Evolutionary conservation across 2,113 vertebrate species (phyloP), one percentile per base, ranked within the genome.

Genomic region (Piprites chloris): DNA sequence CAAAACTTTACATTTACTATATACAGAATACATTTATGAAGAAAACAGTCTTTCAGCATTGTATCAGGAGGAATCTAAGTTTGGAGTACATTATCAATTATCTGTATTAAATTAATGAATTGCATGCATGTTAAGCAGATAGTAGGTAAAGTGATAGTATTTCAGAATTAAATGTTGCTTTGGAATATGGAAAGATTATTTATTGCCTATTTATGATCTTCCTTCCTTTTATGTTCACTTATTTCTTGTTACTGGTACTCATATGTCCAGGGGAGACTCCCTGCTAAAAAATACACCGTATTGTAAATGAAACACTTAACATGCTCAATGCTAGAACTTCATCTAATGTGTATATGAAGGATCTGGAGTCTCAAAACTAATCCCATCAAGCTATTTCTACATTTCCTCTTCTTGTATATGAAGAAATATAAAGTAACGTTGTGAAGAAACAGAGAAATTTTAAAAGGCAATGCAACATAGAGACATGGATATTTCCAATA

Each of bases 181-280:
- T 62, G 26, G 67, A 90, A 91, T 76, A 7, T 74, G 30, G 13
- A 87, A 87, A 90, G 46, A n/a, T 66, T 89, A 87, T 52, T 93
- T 89, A 68, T 71, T 59, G 24, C 19, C n/a, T 88, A 35, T 87
- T 82, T 90, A 39, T 87, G 41, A 73, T 76, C 50, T 85, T n/a
- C 21, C 52, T 67, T 94, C 33, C n/a, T 76, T 75, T 93, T 71
- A 93, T 71, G 67, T 77, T 94, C 74, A 71, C 91, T 94, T 91
- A 66, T 19, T 89, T 75, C 81, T 87, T 92, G 52, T 89, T 93
- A 50, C 78, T 55, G 27, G 49, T 65, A 53, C 11, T 91, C 50
- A 90, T 83, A 63, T 66, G 26, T 76, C 92, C 44, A 79, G 39
- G 52, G 41, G 39, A 78, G 69, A 85, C 21, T 89, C 49, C 62